Percentiles rank a stretch among this genome's conserved stretches.
Evolutionary conservation across 2,888 invertebrate genomes (phyloP).

Genomic region (Villa cingulata): DNA sequence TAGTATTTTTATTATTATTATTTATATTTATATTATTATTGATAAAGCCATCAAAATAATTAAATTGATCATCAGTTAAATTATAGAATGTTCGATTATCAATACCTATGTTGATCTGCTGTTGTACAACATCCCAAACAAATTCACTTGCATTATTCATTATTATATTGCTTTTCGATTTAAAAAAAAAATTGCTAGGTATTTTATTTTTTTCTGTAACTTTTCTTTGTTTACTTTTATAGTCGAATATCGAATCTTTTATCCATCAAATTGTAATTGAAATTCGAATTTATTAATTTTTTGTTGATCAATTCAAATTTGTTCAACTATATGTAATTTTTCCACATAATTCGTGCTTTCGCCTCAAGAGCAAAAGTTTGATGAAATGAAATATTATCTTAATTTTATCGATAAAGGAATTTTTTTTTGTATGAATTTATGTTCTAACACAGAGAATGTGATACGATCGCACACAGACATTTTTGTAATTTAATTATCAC

Average conservation of each 20-base stretch:
- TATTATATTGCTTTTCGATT: constrained; percentile 13
- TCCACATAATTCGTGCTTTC: neutral
- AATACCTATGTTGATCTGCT: constrained; percentile 2
- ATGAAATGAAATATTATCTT: too few species aligned
- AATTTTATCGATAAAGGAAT: neutral
- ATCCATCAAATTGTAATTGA: too few species aligned
- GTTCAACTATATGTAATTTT: too few species aligned
- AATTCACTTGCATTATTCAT: constrained; percentile 28
- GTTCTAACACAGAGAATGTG: constrained; percentile 4
- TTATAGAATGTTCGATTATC: constrained; percentile 25
- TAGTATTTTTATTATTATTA: neutral
- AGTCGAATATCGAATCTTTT: too few species aligned
- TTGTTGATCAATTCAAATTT: too few species aligned
- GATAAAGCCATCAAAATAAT: constrained; percentile 28
- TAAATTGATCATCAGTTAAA: constrained; percentile 31
- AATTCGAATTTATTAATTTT: too few species aligned
- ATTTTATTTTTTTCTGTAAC: too few species aligned
- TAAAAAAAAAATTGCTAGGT: too few species aligned
- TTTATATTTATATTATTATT: constrained; percentile 1
- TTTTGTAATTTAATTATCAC: neutral
- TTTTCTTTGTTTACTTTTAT: too few species aligned
- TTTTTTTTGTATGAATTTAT: neutral
- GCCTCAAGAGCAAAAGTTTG: too few species aligned
- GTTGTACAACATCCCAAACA: constrained; percentile 19
- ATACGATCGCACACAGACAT: constrained; percentile 6